Evolutionary conservation across 2,797 vertebrate genomes (phyloP), one percentile per base, ranked within the genome.

Genomic region (Trematomus bernacchii): DNA sequence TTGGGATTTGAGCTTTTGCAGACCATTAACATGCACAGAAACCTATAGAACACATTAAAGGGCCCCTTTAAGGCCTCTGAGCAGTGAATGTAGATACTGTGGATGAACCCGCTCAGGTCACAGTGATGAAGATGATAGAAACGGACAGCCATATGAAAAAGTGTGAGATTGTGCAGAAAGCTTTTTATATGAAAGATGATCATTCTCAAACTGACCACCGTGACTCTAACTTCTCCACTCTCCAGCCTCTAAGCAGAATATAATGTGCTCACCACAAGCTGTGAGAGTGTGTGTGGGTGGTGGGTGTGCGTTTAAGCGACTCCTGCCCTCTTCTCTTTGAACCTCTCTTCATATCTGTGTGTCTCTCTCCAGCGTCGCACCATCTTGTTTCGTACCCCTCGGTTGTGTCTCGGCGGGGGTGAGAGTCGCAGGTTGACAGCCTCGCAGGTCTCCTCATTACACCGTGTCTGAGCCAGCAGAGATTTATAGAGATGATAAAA

Each of bases 401-500:
- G 46, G 1, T 54, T 76, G 51, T 79, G 73, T 78, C 77, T 76
- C 51, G 59, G 71, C 48, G 77, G 79, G 82, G 87, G 84, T 80
- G 85, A 84, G 79, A 77, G 85, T 85, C 71, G 65, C 87, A 83
- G 89, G 88, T 89, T 91, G 88, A 76, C 87, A 76, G 84, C 72
- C 73, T 81, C 5, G 21, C 86, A 85, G 87, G 79, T 89, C 73
- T 76, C 81, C 91, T 92, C 91, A 93, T 92, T 93, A 92, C 83
- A 42, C 61, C 2, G 69, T 42, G 83, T 86, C 87, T 90, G 89
- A 86, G 88, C 87, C 83, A 71, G 85, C 78, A 67, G 74, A 91
- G 92, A 92, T 94, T 92, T 94, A 94, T 91, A 78, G 90, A 88
- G 85, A 91, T 90, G 85, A 92, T 93, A 92, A 93, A 92, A 91